phyloP scores from a whole-genome alignment of 2,888 invertebrate genomes.

The Brachypalpus laphriformis region DNA sequence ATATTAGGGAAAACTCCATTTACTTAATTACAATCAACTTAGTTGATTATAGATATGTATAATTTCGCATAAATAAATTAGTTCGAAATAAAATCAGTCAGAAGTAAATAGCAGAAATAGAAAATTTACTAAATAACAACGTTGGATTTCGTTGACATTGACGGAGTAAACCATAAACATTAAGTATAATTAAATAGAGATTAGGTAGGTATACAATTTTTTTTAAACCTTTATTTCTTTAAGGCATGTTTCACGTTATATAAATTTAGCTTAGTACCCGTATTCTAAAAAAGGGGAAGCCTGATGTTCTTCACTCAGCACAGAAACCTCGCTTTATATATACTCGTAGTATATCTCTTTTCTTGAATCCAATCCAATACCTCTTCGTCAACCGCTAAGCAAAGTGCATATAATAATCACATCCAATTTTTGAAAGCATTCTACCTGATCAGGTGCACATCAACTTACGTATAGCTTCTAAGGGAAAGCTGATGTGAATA shows the following conservation, averaged over 20 bases:
- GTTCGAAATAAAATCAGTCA: not conserved
- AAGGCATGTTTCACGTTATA: too few species aligned
- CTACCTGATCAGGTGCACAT: slow-evolving; percentile 60
- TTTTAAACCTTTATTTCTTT: too few species aligned
- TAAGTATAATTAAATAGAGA: not conserved
- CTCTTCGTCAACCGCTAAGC: slow-evolving; percentile 1
- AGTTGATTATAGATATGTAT: slow-evolving; percentile 3
- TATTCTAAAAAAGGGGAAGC: not conserved
- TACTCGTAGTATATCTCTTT: too few species aligned
- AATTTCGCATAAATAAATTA: not conserved
- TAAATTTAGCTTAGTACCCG: too few species aligned
- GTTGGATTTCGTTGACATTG: not conserved
- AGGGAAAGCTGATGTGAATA: slow-evolving; percentile 23
- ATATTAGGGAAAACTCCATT: not conserved
- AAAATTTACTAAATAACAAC: too few species aligned
- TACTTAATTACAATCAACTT: slow-evolving; percentile 5
- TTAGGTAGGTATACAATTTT: too few species aligned
- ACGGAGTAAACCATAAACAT: too few species aligned
- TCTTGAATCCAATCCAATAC: slow-evolving; percentile 36
- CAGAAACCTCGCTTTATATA: slow-evolving; percentile 26
- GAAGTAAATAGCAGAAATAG: too few species aligned
- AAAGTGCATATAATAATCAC: slow-evolving; percentile 38
- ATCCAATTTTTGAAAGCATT: slow-evolving; percentile 64
- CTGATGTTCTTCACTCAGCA: not conserved
- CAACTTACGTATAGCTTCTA: slow-evolving; percentile 2